phyloP scores from a whole-genome alignment of 2,888 invertebrate genomes.

The Amblyjoppa fuscipennis region DNA sequence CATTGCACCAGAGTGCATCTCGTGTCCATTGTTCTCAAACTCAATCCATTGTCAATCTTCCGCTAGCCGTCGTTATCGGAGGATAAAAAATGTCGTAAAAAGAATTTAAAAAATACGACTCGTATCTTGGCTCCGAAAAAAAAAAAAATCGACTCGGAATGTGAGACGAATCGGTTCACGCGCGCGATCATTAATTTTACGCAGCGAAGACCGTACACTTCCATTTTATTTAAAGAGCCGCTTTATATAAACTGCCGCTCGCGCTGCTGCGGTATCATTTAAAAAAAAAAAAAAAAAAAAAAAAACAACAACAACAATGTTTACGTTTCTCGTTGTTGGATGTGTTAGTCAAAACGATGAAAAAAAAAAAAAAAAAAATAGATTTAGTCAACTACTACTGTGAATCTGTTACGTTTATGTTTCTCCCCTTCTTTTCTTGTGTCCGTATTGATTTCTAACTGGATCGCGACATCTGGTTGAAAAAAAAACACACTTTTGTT shows the following conservation, averaged over 20 bases:
- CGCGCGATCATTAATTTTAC: neutral
- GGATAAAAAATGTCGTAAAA: neutral
- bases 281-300: conserved; percentile 13
- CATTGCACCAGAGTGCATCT: conserved; percentile 11
- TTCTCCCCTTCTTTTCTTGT: conserved; percentile 41
- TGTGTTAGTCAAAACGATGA: conserved; percentile 69
- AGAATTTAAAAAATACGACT: conserved; percentile 6
- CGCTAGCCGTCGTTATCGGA: conserved; percentile 42
- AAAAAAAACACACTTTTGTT: conserved; percentile 2
- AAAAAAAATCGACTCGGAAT: neutral
- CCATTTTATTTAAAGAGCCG: conserved; percentile 46
- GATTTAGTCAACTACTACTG: conserved; percentile 72
- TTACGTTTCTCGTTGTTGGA: conserved; percentile 79
- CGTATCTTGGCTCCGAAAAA: conserved; percentile 14
- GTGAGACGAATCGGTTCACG: no score
- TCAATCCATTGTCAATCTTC: conserved; percentile 47
- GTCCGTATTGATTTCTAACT: conserved; percentile 7
- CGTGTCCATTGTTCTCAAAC: conserved; percentile 2
- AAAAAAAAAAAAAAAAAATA: conserved; percentile 65
- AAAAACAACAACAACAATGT: conserved; percentile 59
- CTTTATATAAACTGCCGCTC: conserved; percentile 13
- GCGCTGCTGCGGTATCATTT: conserved; percentile 73
- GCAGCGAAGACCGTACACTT: conserved; percentile 47
- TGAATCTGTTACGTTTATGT: conserved; percentile 76
- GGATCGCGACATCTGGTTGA: neutral